Evolutionary conservation across 2,797 vertebrate genomes (phyloP).

Genomic region (Takifugu rubripes): DNA sequence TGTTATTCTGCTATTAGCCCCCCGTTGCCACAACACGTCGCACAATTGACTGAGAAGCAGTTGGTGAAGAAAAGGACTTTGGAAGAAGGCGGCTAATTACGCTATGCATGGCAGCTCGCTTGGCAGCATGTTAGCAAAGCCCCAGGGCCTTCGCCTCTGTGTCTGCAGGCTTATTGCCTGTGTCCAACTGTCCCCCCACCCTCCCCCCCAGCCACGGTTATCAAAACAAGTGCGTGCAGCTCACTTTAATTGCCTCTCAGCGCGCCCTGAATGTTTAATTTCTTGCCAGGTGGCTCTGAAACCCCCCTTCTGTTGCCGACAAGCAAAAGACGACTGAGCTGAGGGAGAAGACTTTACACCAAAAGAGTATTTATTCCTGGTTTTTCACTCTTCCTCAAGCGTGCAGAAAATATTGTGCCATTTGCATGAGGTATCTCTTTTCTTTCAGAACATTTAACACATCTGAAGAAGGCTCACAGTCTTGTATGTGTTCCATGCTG

Average conservation of each 20-base stretch:
- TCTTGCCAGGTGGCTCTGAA: conserved; percentile 16
- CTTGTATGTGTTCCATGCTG: conserved; percentile 70
- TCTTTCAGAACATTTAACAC: conserved; percentile 72
- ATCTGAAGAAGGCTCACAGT: conserved; percentile 61
- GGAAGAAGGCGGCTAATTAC: conserved; percentile 53
- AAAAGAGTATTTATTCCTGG: conserved; percentile 83
- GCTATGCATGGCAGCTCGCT: conserved; percentile 53
- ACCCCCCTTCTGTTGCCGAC: conserved; percentile 18
- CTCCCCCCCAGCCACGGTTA: conserved; percentile 44
- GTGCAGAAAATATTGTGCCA: conserved; percentile 74
- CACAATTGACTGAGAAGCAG: conserved; percentile 62
- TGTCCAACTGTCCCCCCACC: conserved; percentile 22
- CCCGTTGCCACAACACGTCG: conserved; percentile 62
- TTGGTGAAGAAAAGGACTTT: conserved; percentile 52
- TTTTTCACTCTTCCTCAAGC: conserved; percentile 80
- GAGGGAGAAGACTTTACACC: conserved; percentile 65
- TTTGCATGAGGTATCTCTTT: conserved; percentile 67
- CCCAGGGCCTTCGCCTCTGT: conserved; percentile 39
- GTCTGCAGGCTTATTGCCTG: conserved; percentile 39
- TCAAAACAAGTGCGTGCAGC: conserved; percentile 35
- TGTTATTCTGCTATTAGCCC: conserved; percentile 70
- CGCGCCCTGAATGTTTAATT: conserved; percentile 20
- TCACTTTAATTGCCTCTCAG: conserved; percentile 21
- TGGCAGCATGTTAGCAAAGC: conserved; percentile 42
- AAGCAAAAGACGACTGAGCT: conserved; percentile 38